phyloP scores from a whole-genome alignment of 2,113 vertebrate genomes.

The Pollimyrus isidori region DNA sequence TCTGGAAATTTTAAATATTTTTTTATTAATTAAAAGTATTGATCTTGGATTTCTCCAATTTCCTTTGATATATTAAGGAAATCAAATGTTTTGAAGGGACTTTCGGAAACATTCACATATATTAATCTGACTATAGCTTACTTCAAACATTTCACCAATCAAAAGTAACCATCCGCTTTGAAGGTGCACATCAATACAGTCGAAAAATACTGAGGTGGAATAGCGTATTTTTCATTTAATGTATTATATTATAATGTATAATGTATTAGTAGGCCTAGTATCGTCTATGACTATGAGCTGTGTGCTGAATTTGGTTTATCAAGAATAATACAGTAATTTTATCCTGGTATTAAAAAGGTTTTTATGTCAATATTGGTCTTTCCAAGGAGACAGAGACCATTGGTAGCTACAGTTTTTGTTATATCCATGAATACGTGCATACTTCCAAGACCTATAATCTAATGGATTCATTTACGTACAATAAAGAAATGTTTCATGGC shows the following conservation, averaged over 20 bases:
- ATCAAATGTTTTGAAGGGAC: not conserved
- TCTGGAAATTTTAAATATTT: not conserved
- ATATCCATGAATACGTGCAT: not conserved
- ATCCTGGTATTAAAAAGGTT: not conserved
- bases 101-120: not conserved
- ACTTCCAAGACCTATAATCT: not conserved
- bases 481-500: not conserved
- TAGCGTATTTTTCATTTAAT: not conserved
- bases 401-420: not conserved
- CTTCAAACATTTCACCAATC: not conserved
- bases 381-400: not conserved
- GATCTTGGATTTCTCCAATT: not conserved
- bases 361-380: not conserved
- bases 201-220: not conserved
- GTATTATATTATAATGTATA: not conserved
- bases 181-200: not conserved
- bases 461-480: not conserved
- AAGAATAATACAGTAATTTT: not conserved
- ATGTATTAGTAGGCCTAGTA: not conserved
- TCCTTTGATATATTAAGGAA: not conserved
- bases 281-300: not conserved
- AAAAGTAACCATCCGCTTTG: not conserved
- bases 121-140: not conserved
- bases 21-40: not conserved
- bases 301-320: not conserved